Evolutionary conservation across 1,140 invertebrate species (phyloP), one percentile per base, ranked within the genome.

Genomic region (Saxidomus purpurata): DNA sequence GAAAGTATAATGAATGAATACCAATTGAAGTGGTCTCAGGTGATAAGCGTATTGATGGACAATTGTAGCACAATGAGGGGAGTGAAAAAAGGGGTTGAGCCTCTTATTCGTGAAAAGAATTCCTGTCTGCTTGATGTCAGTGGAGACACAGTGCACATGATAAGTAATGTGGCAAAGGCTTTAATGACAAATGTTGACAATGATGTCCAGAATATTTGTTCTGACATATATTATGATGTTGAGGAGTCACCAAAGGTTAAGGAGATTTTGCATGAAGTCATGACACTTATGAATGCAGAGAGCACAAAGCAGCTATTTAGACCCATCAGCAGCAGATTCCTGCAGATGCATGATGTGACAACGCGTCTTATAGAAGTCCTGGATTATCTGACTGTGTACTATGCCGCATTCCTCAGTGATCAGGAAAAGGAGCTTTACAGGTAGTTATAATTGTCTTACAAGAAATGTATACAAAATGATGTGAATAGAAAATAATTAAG

Each of bases 11-110:
- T 87, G 31, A 0, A 22, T 0, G 79, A 87, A 43, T 86, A 80
- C 40, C 55, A 82, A 0, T 49, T 90, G 19, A 40, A 81, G 31
- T 87, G 89, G 77, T n/a, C 63, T 0, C 79, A 89, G n/a, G 22
- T 52, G 40, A 67, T 87, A 22, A 87, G 79, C 76, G 74, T 86
- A 22, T n/a, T 87, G 15, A 82, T 90, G 79, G 84, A 87, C 55
- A 82, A 82, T 38, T 87, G 83, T 52, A 43, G 22, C 34, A 87
- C 89, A 55, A 87, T 90, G 89, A 74, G 84, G 28, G 84, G 84
- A 11, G 40, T 55, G 19, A 74, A 31, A n/a, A 34, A n/a, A 49
- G 82, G 81, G 19, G 74, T 86, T 36, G 77, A 86, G 25, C 28
- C 80, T 52, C 36, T 49, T 28, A 79, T 61, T n/a, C 17, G 52